phyloP scores from a whole-genome alignment of 2,888 invertebrate genomes.

The Phrixothrix hirtus region DNA sequence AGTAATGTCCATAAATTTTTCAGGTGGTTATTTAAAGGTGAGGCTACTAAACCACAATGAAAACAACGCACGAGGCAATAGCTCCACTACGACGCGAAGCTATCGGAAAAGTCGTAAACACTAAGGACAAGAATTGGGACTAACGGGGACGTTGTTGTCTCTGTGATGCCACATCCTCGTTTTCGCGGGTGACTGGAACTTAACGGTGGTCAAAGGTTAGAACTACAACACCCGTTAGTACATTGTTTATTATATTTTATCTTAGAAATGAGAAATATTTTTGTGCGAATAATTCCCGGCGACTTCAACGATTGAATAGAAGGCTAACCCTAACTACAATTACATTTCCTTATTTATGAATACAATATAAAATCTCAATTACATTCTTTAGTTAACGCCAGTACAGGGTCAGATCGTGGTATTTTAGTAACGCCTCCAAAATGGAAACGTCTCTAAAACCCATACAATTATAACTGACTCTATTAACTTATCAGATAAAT shows the following conservation, averaged over 20 bases:
- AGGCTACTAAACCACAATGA: constrained; percentile 25
- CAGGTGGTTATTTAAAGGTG: constrained; percentile 33
- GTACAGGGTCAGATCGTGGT: too few species aligned
- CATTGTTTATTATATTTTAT: not conserved
- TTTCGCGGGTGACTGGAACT: not conserved
- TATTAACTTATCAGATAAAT: too few species aligned
- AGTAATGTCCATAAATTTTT: constrained; percentile 42
- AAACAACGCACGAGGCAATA: constrained; percentile 12
- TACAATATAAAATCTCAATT: too few species aligned
- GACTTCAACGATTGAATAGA: too few species aligned
- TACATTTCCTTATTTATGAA: too few species aligned
- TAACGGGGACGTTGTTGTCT: constrained; percentile 1
- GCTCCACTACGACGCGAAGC: constrained; percentile 11
- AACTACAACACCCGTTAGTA: constrained; percentile 1
- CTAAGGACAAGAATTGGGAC: not conserved
- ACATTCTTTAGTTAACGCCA: too few species aligned
- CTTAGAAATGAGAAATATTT: not conserved
- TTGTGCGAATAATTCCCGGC: too few species aligned
- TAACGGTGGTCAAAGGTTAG: not conserved
- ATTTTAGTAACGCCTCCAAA: too few species aligned
- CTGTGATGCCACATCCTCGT: not conserved
- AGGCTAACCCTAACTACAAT: too few species aligned
- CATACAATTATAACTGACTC: too few species aligned
- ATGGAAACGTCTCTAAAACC: too few species aligned
- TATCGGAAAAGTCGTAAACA: constrained; percentile 1